phyloP scores from a whole-genome alignment of 2,113 vertebrate genomes.

The Noctilio leporinus region DNA sequence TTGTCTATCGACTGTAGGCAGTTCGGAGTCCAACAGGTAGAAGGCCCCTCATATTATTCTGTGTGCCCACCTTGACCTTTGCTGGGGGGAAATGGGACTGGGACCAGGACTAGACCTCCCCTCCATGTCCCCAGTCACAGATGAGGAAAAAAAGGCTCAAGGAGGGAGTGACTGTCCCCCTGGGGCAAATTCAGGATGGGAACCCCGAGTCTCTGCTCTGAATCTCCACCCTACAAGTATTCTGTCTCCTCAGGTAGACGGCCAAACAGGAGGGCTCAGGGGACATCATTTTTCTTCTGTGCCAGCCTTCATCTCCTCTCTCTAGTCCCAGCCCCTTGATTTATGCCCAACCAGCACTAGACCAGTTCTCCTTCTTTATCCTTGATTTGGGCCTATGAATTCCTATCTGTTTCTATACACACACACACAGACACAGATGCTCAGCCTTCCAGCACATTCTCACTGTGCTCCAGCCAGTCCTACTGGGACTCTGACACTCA shows the following conservation, averaged over 20 bases:
- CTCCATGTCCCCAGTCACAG: background rate
- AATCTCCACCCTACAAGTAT: accelerated
- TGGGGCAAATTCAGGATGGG: background rate
- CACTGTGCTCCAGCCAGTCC: background rate
- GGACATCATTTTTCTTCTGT: background rate
- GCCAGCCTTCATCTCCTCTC: background rate
- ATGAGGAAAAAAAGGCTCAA: background rate
- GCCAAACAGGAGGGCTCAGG: background rate
- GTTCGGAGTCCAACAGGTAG: no score
- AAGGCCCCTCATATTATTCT: background rate
- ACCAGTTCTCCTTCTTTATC: background rate
- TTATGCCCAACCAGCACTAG: background rate
- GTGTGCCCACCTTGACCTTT: background rate
- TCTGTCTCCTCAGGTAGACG: background rate
- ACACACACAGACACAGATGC: background rate
- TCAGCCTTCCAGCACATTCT: background rate
- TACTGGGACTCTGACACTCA: background rate
- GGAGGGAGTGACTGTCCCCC: background rate
- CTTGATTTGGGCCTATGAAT: background rate
- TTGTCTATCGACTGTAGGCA: background rate
- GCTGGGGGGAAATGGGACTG: accelerated
- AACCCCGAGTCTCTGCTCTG: background rate
- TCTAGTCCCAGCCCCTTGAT: background rate
- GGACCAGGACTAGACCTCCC: background rate
- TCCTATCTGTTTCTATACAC: background rate